phyloP scores from a whole-genome alignment of 2,113 vertebrate species.

The Coptodon bakossiorum region DNA sequence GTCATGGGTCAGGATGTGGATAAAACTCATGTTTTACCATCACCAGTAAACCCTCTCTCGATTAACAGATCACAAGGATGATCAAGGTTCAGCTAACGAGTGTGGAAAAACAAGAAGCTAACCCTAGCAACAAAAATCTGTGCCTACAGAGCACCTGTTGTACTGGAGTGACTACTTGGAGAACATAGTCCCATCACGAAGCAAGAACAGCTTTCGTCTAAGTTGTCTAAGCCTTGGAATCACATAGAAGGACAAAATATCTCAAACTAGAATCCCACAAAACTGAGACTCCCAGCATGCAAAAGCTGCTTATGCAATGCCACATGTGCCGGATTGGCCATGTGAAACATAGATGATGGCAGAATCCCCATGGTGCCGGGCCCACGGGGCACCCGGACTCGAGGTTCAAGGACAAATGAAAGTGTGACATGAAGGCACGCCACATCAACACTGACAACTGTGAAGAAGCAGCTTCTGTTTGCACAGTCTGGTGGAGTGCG shows the following conservation, averaged over 20 bases:
- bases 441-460: background rate
- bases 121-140: background rate
- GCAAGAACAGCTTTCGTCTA: background rate
- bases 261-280: rapidly evolving
- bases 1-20: background rate
- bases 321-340: background rate
- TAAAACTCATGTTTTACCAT: background rate
- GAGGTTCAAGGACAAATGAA: background rate
- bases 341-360: background rate
- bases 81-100: background rate
- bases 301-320: background rate
- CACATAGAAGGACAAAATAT: background rate
- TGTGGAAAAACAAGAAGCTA: background rate
- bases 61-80: background rate
- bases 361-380: background rate
- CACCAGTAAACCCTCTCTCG: background rate
- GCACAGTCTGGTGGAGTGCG: background rate
- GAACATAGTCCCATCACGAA: background rate
- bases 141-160: background rate
- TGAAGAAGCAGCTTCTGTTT: background rate
- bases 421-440: background rate
- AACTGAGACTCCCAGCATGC: background rate
- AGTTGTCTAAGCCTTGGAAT: background rate
- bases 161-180: background rate
- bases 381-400: background rate